These are phyloP conservation scores for Strigamia maritima DNA, from an alignment of 2,888 invertebrate species.

Conservation along the genomic window DNA sequence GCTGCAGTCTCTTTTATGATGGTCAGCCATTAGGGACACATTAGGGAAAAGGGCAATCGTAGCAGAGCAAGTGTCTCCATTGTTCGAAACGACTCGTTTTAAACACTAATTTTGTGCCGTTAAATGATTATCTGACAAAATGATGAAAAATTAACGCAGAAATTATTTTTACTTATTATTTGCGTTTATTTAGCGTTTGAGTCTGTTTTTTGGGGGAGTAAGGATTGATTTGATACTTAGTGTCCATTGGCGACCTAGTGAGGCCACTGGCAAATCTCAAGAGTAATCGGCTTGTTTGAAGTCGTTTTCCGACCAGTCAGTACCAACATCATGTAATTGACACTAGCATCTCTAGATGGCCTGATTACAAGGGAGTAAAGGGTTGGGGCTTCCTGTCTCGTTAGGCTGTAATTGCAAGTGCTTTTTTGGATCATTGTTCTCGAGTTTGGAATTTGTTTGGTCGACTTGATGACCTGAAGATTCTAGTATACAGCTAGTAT, in stretches of 20 bases:
- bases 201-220: too few species aligned
- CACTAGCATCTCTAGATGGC: not conserved
- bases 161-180: too few species aligned
- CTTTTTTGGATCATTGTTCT: too few species aligned
- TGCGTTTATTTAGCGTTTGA: too few species aligned
- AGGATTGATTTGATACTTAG: too few species aligned
- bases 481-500: too few species aligned
- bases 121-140: not conserved
- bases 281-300: not conserved
- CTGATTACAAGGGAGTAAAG: conserved; percentile 3
- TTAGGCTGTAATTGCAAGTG: not conserved
- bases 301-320: not conserved
- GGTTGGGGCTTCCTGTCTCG: not conserved
- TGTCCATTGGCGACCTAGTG: not conserved
- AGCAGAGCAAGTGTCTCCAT: not conserved
- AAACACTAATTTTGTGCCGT: not conserved
- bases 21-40: not conserved
- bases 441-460: too few species aligned
- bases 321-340: not conserved
- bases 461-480: too few species aligned
- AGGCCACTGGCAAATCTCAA: not conserved
- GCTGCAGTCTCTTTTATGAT: not conserved
- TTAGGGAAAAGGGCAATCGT: not conserved
- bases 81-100: not conserved
- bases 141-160: too few species aligned